Base-by-base conservation (phyloP, 2,797 vertebrate species). In the Argyrosomus regius region DNA sequence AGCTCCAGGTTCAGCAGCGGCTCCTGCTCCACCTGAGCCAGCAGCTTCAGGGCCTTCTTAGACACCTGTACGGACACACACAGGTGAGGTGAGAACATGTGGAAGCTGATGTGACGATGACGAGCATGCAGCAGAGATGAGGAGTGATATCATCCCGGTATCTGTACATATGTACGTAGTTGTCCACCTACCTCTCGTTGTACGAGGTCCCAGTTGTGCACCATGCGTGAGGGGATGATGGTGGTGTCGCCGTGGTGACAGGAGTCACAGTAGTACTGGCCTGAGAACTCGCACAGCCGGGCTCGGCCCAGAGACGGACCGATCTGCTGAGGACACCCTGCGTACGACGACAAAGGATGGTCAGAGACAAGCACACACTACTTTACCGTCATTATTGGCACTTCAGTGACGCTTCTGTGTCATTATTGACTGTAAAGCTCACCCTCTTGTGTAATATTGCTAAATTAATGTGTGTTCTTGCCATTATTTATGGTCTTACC, bases 201-300 rank as follows among this genome's bases (percentile, higher is more conserved):
- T 0, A 78, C 84, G 41, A 99, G 93, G 65, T 99, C 98, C 98
- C 98, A 99, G 95, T 99, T 99, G 93, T 99, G 98, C 85, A 99
- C 95, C 93, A 99, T 93, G 70, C 97, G 97, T 0, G 98, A 97
- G 0, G 98, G 98, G 80, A 99, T 98, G 87, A 99, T 89, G 0
- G 85, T 94, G 64, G 90, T 90, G 61, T 98, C 94, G 0, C 98
- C 97, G 3, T 78, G 92, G 91, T 99, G 98, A 93, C 98, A 99
- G 87, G 91, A 91, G 64, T 97, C 96, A 1, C 98, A 99, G 87
- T 97, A 99, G 92, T 98, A 97, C 75, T 93, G 96, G 14, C 97
- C 96, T 0, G 98, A 97, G 92, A 97, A 99, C 85, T 97, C 93
- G 14, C 98, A 99, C 57, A 98, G 90, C 86, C 96, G 95, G 79